Base-by-base conservation (phyloP, 2,888 invertebrate species). In the Neoaliturus tenellus region DNA sequence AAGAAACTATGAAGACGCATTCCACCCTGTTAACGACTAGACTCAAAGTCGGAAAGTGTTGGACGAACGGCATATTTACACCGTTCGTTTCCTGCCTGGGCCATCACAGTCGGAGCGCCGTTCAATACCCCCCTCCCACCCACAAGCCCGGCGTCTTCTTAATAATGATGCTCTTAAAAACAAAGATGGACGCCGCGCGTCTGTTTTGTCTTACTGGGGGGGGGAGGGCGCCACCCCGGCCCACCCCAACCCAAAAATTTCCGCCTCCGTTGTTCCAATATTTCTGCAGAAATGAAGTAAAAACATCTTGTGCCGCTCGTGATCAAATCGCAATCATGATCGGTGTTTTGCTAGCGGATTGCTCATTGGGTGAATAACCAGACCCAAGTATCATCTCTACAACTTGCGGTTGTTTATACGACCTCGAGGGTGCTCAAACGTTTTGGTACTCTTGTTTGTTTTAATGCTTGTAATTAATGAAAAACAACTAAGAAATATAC, bases 181-280 rank as follows among this genome's bases (percentile, higher is more conserved):
- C 84, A 84, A 84, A 84, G 84, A 84, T 84, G 84, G 84, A 84
- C 84, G 84, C 81, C 84, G 75, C 62, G 83, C 83, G 83, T 80
- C 83, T 83, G 83, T 83, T 78, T 78, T 83, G 83, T 84, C 84
- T 83, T 83, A 55, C 58, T 55, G 81, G 28, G 75, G 78, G 80
- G 35, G 84, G 55, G 51, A 35, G 35, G 17, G 35, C 73, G 55
- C 84, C 71, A 12, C 73, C 73, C 55, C 41, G 20, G 6, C n/a
- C 69, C 33, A 51, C 44, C 20, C 28, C 75, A 73, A 39, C 55
- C 23, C 39, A 31, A 71, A 82, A 69, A 71, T 51, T 71, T 73
- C 55, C 41, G 33, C 82, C 58, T 28, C 44, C 73, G 82, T 73
- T 73, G 73, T 73, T 44, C 25, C 62, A 73, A 55, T 39, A 55